Conservation (phyloP, 2,113 vertebrate species). For the Varanus salvator region DNA sequence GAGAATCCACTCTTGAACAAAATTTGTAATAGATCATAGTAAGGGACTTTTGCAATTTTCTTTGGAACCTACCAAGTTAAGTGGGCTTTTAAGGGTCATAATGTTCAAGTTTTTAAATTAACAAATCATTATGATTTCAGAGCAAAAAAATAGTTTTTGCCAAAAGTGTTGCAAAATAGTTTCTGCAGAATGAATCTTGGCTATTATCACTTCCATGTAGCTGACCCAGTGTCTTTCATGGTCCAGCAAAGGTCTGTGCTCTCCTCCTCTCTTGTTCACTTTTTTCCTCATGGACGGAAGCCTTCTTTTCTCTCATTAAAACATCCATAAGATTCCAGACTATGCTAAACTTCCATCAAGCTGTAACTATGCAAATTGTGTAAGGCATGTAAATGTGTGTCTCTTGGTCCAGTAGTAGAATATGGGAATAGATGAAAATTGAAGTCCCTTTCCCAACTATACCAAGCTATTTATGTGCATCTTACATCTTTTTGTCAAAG, state of each 20-base stretch:
- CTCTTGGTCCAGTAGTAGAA: not conserved
- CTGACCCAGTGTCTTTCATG: not conserved
- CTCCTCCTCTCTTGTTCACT: not conserved
- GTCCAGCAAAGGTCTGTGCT: not conserved
- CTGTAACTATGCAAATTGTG: constrained; percentile 31
- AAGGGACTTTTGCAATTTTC: not conserved
- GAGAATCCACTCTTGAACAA: constrained; percentile 31
- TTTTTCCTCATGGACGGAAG: not conserved
- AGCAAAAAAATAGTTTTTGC: not conserved
- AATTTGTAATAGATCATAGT: constrained; percentile 5
- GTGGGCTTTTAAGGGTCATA: not conserved
- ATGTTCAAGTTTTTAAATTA: not conserved
- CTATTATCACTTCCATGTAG: not conserved
- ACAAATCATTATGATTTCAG: not conserved
- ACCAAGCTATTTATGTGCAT: not conserved
- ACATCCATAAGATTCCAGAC: not conserved
- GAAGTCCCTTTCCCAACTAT: not conserved
- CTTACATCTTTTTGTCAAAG: not conserved
- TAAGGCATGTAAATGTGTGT: constrained; percentile 2
- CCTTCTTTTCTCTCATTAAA: not conserved
- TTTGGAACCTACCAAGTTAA: not conserved
- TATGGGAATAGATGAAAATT: not conserved
- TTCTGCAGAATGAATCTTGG: not conserved
- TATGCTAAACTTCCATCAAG: constrained; percentile 1
- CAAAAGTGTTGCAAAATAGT: not conserved